Conservation (phyloP, 1,140 invertebrate genomes). For the Lerema accius region DNA sequence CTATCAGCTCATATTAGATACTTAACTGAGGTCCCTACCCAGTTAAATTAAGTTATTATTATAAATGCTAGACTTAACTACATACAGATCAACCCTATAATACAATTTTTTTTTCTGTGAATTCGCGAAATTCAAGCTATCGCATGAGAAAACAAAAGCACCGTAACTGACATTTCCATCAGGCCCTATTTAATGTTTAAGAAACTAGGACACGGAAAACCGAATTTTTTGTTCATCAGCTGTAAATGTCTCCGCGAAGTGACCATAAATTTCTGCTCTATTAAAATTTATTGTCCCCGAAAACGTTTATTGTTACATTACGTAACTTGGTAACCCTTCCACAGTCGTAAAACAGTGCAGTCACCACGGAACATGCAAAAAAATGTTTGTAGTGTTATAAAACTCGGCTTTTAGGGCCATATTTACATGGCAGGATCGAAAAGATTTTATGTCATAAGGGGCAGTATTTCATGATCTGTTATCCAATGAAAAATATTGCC, state of each 20-base stretch:
- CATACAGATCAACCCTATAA: no score
- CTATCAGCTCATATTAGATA: no score
- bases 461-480: slow-evolving; percentile 75
- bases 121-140: no score
- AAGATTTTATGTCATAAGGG: slow-evolving; percentile 69
- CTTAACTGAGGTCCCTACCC: no score
- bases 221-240: slow-evolving; percentile 68
- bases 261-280: slow-evolving; percentile 73
- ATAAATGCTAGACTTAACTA: no score
- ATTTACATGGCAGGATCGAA: slow-evolving; percentile 50
- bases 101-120: no score
- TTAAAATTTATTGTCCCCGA: slow-evolving; percentile 74
- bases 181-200: slow-evolving; percentile 48
- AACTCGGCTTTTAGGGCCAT: slow-evolving; percentile 52
- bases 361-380: slow-evolving; percentile 63
- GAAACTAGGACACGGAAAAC: slow-evolving; percentile 61
- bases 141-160: no score
- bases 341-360: slow-evolving; percentile 71
- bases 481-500: slow-evolving; percentile 72
- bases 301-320: slow-evolving; percentile 74
- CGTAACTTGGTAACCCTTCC: slow-evolving; percentile 74
- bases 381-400: slow-evolving; percentile 52
- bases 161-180: slow-evolving; percentile 21
- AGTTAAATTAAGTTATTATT: no score
- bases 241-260: slow-evolving; percentile 74